phyloP scores from a whole-genome alignment of 2,113 vertebrate genomes.

The Campylomormyrus numenius region DNA sequence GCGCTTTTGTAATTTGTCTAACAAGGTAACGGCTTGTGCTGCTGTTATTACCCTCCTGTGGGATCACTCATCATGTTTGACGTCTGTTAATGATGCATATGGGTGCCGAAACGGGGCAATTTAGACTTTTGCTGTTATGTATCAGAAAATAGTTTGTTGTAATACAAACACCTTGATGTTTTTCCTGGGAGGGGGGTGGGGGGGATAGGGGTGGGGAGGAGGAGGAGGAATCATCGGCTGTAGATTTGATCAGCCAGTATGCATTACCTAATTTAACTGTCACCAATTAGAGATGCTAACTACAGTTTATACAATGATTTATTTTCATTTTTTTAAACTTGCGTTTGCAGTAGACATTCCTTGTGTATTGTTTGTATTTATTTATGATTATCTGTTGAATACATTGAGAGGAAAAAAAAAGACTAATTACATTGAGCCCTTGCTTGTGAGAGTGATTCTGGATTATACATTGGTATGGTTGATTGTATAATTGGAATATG shows the following conservation, averaged over 20 bases:
- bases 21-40: constrained; percentile 47
- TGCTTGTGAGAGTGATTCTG: constrained; percentile 70
- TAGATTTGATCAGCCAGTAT: constrained; percentile 52
- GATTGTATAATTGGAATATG: constrained; percentile 71
- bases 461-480: constrained; percentile 75
- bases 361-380: constrained; percentile 96
- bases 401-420: constrained; percentile 54
- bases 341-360: constrained; percentile 95
- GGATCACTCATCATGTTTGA: constrained; percentile 37
- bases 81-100: constrained; percentile 35
- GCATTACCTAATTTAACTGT: constrained; percentile 63
- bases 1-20: constrained; percentile 58
- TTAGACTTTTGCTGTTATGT: constrained; percentile 40
- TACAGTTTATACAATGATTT: constrained; percentile 60
- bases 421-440: constrained; percentile 64
- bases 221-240: constrained; percentile 39
- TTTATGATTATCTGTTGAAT: constrained; percentile 88
- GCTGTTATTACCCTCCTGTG: constrained; percentile 52
- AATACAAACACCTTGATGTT: constrained; percentile 52
- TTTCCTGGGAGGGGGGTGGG: constrained; percentile 51
- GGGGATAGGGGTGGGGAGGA: constrained; percentile 18
- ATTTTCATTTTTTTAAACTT: constrained; percentile 58
- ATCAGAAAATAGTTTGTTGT: constrained; percentile 26
- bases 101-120: constrained; percentile 24
- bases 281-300: constrained; percentile 64